Evolutionary conservation across 1,140 invertebrate species (phyloP).

Genomic region (Drosophila cardini): DNA sequence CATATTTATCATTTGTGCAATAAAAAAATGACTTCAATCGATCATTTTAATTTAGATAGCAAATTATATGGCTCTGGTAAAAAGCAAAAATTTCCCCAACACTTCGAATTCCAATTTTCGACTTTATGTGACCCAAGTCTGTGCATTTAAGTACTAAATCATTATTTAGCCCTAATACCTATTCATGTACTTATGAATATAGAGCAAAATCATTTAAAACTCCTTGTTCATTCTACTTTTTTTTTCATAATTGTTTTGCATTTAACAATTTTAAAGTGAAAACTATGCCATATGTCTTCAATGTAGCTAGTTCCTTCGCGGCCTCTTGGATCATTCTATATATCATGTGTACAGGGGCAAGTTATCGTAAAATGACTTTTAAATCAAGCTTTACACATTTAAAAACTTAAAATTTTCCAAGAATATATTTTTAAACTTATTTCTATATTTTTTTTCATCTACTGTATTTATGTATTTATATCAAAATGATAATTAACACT

Average conservation of each 20-base stretch:
- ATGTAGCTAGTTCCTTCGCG: slow-evolving; percentile 17
- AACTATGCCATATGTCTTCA: slow-evolving; percentile 52
- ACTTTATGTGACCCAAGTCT: neutral
- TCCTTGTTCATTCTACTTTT: neutral
- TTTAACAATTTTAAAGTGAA: slow-evolving; percentile 28
- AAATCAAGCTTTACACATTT: neutral
- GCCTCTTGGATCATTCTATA: neutral
- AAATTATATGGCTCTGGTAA: neutral
- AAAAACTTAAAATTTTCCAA: neutral
- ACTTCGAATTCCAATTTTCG: slow-evolving; percentile 13
- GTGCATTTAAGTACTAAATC: slow-evolving; percentile 21
- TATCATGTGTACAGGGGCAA: neutral
- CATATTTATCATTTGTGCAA: slow-evolving; percentile 20
- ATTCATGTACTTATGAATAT: slow-evolving; percentile 25
- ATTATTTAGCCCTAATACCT: neutral
- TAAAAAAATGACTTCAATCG: slow-evolving; percentile 4
- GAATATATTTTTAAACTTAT: neutral
- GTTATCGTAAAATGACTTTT: neutral
- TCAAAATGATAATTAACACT: neutral
- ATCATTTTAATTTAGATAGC: slow-evolving; percentile 12
- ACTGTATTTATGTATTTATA: slow-evolving; percentile 23
- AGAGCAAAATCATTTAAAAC: slow-evolving; percentile 9
- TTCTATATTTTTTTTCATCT: neutral
- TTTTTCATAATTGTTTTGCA: neutral
- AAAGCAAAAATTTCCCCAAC: neutral